Conservation (phyloP, 2,797 vertebrate species). For the Manis crassicaudata region DNA sequence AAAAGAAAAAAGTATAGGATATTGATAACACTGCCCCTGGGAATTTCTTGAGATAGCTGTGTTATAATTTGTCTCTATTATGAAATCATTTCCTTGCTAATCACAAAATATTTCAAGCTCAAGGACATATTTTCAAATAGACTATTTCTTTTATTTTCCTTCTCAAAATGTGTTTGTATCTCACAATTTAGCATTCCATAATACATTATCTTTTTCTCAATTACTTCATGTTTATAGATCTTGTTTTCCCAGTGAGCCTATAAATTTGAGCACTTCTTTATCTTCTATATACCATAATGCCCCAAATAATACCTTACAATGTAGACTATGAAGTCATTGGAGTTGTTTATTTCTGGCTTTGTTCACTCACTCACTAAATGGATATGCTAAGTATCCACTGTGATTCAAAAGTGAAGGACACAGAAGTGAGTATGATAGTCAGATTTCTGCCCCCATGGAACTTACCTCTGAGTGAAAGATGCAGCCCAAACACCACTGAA, state of each 20-base stretch:
- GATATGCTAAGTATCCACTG: neutral
- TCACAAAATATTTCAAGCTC: constrained; percentile 10
- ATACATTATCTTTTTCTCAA: neutral
- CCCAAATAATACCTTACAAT: neutral
- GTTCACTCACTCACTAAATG: neutral
- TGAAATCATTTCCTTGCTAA: constrained; percentile 42
- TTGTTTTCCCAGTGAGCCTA: neutral
- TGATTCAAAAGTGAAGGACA: neutral
- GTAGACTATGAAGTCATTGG: neutral
- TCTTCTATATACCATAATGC: neutral
- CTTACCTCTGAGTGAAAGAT: neutral
- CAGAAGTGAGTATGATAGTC: neutral
- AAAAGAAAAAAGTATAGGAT: neutral
- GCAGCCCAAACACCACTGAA: neutral
- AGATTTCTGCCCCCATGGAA: neutral
- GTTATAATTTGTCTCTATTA: neutral
- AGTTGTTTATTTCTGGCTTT: neutral
- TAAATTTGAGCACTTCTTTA: constrained; percentile 21
- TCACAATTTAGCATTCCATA: neutral
- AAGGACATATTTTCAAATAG: neutral
- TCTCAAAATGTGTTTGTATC: neutral
- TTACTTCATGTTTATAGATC: neutral
- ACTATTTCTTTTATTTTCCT: constrained; percentile 3
- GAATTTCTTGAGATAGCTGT: constrained; percentile 24
- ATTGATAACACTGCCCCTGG: neutral